Conservation (phyloP, 2,113 vertebrate species). For the Chlorocebus sabaeus region DNA sequence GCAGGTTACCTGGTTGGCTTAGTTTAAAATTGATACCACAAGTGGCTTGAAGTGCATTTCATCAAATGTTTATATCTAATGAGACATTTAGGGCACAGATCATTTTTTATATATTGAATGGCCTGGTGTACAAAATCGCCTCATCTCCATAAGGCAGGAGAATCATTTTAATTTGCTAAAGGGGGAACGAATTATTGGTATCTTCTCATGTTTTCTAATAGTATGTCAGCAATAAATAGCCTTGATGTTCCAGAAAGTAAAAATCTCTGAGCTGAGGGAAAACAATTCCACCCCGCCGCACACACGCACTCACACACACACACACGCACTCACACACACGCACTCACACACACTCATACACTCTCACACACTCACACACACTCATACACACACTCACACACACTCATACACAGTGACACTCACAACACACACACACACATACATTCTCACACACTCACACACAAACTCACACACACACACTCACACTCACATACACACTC, state of each 20-base stretch:
- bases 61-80: constrained; percentile 61
- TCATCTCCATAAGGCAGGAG: constrained; percentile 24
- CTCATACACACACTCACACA: neutral
- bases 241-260: constrained; percentile 19
- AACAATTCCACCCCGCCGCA: neutral
- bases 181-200: constrained; percentile 22
- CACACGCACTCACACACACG: neutral
- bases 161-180: constrained; percentile 62
- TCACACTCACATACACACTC: neutral
- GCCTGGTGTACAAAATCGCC: neutral
- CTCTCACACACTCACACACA: neutral
- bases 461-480: neutral
- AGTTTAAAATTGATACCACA: constrained; percentile 47
- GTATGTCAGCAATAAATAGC: constrained; percentile 43
- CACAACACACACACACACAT: neutral
- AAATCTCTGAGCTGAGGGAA: neutral
- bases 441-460: neutral
- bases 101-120: constrained; percentile 42
- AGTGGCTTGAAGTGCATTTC: constrained; percentile 50
- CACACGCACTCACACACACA: neutral
- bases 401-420: no score
- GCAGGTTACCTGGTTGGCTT: constrained; percentile 36
- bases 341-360: neutral
- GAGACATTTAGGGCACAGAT: constrained; percentile 40
- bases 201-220: constrained; percentile 51